Percentiles rank a stretch among this genome's conserved stretches.
These are phyloP conservation scores for Myrmophylax atrothorax DNA, from an alignment of 2,113 vertebrate genomes.

Conservation along the genomic window DNA sequence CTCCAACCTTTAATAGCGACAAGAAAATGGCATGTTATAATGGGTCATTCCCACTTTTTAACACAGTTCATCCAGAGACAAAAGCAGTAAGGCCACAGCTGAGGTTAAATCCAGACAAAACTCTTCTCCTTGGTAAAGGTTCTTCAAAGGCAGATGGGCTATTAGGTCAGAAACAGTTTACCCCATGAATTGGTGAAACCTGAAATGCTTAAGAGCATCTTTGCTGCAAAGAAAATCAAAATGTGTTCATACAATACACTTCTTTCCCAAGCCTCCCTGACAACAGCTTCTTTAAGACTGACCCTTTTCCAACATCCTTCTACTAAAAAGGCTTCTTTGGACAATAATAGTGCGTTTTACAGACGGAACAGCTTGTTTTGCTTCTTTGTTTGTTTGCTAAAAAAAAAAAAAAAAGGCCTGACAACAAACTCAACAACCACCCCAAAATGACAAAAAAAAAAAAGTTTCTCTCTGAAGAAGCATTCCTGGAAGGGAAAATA, in stretches of 20 bases:
- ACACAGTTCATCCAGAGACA: background rate
- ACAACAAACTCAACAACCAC: background rate
- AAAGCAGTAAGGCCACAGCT: background rate
- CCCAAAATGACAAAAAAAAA: background rate
- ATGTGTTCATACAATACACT: background rate
- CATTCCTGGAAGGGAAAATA: background rate
- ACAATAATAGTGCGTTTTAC: background rate
- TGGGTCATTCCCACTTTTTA: background rate
- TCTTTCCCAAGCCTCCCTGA: background rate
- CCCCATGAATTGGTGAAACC: background rate
- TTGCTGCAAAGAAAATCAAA: background rate
- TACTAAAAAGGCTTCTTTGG: background rate
- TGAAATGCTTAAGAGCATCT: background rate
- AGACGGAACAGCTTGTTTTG: constrained; percentile 5
- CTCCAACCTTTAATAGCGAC: background rate
- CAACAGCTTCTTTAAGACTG: background rate
- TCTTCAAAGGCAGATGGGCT: background rate
- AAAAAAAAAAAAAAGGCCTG: background rate
- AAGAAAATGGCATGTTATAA: background rate
- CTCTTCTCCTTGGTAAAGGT: background rate
- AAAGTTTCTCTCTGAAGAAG: background rate
- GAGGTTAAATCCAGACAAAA: background rate
- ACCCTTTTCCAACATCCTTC: background rate
- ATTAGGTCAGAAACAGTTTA: background rate
- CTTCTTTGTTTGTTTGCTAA: background rate